Base-by-base conservation (phyloP, 2,888 invertebrate species). In the Cheiracanthium punctorium region DNA sequence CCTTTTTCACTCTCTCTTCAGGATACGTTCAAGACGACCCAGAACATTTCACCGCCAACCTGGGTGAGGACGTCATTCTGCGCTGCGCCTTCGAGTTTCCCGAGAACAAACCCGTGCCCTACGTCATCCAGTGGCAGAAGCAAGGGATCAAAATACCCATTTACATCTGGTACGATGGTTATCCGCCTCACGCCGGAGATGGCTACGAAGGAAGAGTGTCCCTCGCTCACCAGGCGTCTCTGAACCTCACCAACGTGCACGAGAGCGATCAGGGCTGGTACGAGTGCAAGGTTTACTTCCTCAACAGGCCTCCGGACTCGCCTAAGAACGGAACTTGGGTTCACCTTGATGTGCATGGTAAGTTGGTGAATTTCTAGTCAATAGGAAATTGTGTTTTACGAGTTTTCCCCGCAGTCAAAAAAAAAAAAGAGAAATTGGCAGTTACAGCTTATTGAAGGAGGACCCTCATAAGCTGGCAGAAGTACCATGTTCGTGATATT, bases 81-180 rank as follows among this genome's bases (percentile, higher is more conserved):
- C 97, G 97, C 94, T 98, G 98, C 94, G 96, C 97, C 94, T 97
- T 98, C 93, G 97, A 97, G 93, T 98, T 97, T 93, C 96, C 97
- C 92, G 96, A 96, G 93, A 88, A 89, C 30, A 82, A 88, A 43
- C 89, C 88, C 0, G 89, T 89, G 96, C 97, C 97, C 93, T 97
- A 98, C 94, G 97, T 98, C 94, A 95, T 98, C 93, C 97, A 98
- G 94, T 98, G 98, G 98, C 96, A 97, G 95, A 98, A 98, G 96
- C 97, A 97, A 48, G 97, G 97, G 92, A 95, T 96, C 94, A 97
- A 97, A 93, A 96, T 97, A 93, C 97, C 98, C 90, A 97, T 98
- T 93, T 98, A 97, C 94, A 97, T 98, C 93, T 97, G 97, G 96
- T 98, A 97, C 94, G 97, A 97, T 96, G 92, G 97, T 92, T 98